Evolutionary conservation across 2,797 vertebrate genomes (phyloP).

Genomic region (Capromys pilorides): DNA sequence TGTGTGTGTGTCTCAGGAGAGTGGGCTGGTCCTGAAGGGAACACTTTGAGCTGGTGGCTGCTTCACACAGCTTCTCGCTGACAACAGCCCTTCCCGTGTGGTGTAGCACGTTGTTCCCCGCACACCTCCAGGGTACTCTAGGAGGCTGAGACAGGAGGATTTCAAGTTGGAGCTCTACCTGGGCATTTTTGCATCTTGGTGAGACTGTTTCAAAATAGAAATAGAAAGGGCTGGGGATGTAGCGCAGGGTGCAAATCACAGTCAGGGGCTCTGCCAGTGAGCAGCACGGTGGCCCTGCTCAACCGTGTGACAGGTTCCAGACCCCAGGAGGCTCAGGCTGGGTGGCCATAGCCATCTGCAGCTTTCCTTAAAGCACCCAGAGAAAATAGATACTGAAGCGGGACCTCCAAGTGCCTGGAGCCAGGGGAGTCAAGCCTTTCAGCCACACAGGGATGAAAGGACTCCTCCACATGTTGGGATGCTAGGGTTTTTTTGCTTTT

Average conservation of each 20-base stretch:
- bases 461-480: not conserved
- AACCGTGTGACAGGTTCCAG: too few species aligned
- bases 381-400: not conserved
- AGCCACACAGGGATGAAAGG: not conserved
- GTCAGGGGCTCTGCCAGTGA: not conserved
- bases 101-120: fast-evolving
- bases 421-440: not conserved
- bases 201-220: not conserved
- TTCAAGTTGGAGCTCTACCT: not conserved
- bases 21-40: not conserved
- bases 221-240: not conserved
- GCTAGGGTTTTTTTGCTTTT: not conserved
- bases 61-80: not conserved
- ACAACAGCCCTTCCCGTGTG: not conserved
- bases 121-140: not conserved
- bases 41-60: not conserved
- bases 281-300: not conserved
- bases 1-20: fast-evolving
- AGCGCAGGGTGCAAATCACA: fast-evolving
- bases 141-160: not conserved
- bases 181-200: not conserved
- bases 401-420: not conserved
- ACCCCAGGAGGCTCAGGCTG: not conserved
- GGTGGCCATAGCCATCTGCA: not conserved
- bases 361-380: not conserved